Conservation (phyloP, 2,888 invertebrate genomes). For the Ophion ellenae region DNA sequence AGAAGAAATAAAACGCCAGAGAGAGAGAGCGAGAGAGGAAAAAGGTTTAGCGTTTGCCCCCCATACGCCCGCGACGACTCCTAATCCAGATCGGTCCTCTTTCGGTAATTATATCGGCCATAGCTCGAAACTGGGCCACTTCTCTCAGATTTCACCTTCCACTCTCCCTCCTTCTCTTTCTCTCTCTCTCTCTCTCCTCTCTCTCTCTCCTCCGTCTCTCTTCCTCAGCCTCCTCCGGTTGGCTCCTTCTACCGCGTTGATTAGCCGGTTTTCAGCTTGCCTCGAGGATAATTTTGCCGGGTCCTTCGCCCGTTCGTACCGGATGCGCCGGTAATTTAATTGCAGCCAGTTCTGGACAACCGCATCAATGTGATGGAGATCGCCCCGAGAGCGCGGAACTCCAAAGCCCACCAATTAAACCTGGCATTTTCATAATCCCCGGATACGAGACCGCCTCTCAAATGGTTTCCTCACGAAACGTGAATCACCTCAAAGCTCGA, state of each 20-base stretch:
- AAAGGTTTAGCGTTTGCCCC: background rate
- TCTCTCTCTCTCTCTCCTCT: slow-evolving; percentile 16
- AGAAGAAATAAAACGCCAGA: slow-evolving; percentile 19
- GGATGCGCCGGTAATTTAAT: slow-evolving; percentile 18
- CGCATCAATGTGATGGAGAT: slow-evolving; percentile 24
- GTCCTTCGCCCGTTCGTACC: slow-evolving; percentile 32
- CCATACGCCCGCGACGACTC: slow-evolving; percentile 10
- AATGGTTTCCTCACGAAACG: too few species aligned
- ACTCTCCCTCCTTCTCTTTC: slow-evolving; percentile 14
- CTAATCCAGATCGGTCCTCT: slow-evolving; percentile 53
- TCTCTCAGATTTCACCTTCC: slow-evolving; percentile 56
- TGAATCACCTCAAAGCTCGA: too few species aligned
- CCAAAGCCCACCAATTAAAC: background rate
- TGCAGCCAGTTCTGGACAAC: slow-evolving; percentile 17
- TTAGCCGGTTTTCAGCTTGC: slow-evolving; percentile 10
- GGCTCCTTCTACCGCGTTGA: background rate
- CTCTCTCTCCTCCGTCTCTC: slow-evolving; percentile 31
- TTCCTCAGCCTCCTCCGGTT: slow-evolving; percentile 15
- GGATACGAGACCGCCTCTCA: too few species aligned
- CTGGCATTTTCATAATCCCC: too few species aligned
- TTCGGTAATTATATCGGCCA: slow-evolving; percentile 61
- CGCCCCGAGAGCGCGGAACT: slow-evolving; percentile 29
- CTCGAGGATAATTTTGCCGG: slow-evolving; percentile 29
- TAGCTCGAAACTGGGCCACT: slow-evolving; percentile 57
- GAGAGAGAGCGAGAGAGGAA: slow-evolving; percentile 15